Percentiles rank a stretch among this genome's conserved stretches.
Evolutionary conservation across 1,140 invertebrate genomes (phyloP).

Genomic region (Zaprionus capensis): DNA sequence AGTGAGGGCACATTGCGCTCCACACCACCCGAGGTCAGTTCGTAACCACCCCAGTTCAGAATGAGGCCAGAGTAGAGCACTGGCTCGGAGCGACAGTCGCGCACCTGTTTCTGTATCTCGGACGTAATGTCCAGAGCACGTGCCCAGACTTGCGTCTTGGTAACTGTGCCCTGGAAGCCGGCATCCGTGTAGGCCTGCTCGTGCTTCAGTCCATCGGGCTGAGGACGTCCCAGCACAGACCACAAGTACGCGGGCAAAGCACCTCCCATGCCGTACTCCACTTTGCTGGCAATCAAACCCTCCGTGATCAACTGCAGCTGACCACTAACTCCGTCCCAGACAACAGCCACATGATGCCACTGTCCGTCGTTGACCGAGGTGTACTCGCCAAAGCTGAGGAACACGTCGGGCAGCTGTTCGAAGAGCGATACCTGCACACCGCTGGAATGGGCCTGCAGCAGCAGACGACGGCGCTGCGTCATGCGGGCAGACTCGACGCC

Average conservation of each 20-base stretch:
- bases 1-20: slow-evolving; percentile 95
- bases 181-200: slow-evolving; percentile 91
- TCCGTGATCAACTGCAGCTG: slow-evolving; percentile 95
- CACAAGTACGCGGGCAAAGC: slow-evolving; percentile 93
- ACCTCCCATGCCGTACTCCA: slow-evolving; percentile 93
- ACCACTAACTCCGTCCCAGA: slow-evolving; percentile 95
- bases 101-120: slow-evolving; percentile 96
- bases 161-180: slow-evolving; percentile 97
- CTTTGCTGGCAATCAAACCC: slow-evolving; percentile 95
- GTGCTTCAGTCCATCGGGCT: slow-evolving; percentile 86
- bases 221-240: slow-evolving; percentile 95
- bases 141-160: slow-evolving; percentile 97
- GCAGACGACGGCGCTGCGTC: slow-evolving; percentile 90
- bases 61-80: slow-evolving; percentile 94
- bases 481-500: slow-evolving; percentile 92
- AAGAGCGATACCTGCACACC: slow-evolving; percentile 95
- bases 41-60: slow-evolving; percentile 96
- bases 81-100: slow-evolving; percentile 95
- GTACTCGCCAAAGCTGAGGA: slow-evolving; percentile 94
- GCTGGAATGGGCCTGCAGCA: slow-evolving; percentile 95
- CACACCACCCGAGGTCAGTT: slow-evolving; percentile 94
- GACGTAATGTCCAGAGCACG: slow-evolving; percentile 94
- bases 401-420: slow-evolving; percentile 94
- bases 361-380: slow-evolving; percentile 97
- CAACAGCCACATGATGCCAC: slow-evolving; percentile 97